Percentiles rank a stretch among this genome's conserved stretches.
Conservation (phyloP, 2,797 vertebrate genomes). For the Anomalospiza imberbis region DNA sequence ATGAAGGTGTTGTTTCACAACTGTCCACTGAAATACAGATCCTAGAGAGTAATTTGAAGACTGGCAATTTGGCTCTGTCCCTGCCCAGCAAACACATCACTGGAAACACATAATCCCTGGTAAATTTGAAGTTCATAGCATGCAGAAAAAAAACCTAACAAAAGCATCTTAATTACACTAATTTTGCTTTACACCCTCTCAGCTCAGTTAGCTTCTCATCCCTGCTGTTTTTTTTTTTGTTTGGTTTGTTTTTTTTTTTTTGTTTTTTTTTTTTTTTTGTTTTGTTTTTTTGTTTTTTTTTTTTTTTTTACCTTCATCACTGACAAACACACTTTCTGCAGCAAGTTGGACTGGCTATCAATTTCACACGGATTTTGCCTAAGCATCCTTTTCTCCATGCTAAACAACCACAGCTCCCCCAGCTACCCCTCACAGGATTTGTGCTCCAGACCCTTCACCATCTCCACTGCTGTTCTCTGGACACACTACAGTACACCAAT, state of each 20-base stretch:
- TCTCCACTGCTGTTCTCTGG: background rate
- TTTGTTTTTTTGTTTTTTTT: no score
- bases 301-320: background rate
- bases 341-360: background rate
- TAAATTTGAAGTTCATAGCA: background rate
- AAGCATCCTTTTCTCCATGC: background rate
- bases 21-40: background rate
- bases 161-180: background rate
- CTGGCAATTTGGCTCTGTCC: background rate
- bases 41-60: background rate
- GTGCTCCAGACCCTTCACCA: background rate
- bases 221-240: no score
- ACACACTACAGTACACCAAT: accelerated
- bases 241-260: no score
- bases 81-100: background rate
- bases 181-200: background rate
- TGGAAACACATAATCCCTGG: background rate
- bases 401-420: background rate
- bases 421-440: background rate
- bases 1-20: background rate
- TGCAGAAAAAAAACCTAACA: background rate
- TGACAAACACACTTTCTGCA: no score
- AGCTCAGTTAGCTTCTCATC: no score
- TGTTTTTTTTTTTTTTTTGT: no score
- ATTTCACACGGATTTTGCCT: background rate